phyloP scores from a whole-genome alignment of 1,140 invertebrate species.

The Lamellibrachia luymesi region DNA sequence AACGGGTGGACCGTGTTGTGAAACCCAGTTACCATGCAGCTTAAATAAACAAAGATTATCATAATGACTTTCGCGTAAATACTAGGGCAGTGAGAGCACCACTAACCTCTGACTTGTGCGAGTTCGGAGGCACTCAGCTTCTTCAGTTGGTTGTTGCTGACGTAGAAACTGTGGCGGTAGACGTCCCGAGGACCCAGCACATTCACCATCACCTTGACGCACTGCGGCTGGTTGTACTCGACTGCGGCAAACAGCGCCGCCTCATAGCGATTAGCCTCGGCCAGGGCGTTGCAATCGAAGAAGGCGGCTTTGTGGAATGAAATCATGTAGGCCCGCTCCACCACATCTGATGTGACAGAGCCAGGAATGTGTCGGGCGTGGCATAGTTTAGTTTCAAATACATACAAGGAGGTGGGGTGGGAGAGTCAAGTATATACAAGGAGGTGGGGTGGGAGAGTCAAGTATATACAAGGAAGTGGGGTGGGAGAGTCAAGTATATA shows the following conservation, averaged over 20 bases:
- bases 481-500: neutral
- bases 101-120: constrained; percentile 13
- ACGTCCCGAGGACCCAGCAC: constrained; percentile 17
- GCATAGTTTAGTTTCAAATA: neutral
- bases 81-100: neutral
- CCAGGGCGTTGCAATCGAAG: constrained; percentile 23
- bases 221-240: constrained; percentile 22
- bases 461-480: neutral
- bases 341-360: constrained; percentile 19
- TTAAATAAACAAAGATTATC: too few relatives aligned
- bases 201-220: constrained; percentile 18
- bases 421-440: neutral
- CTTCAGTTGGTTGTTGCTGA: neutral
- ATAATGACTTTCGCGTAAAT: too few relatives aligned
- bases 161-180: constrained; percentile 10
- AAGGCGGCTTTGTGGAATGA: constrained; percentile 28
- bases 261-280: constrained; percentile 25
- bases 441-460: neutral
- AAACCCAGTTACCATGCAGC: too few relatives aligned
- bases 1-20: too few relatives aligned
- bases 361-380: neutral
- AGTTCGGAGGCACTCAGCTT: constrained; percentile 17
- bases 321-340: constrained; percentile 26
- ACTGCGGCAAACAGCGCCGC: constrained; percentile 24
- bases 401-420: neutral